Base-by-base conservation (phyloP, 2,888 invertebrate species). In the Chaetoderma sp. region DNA sequence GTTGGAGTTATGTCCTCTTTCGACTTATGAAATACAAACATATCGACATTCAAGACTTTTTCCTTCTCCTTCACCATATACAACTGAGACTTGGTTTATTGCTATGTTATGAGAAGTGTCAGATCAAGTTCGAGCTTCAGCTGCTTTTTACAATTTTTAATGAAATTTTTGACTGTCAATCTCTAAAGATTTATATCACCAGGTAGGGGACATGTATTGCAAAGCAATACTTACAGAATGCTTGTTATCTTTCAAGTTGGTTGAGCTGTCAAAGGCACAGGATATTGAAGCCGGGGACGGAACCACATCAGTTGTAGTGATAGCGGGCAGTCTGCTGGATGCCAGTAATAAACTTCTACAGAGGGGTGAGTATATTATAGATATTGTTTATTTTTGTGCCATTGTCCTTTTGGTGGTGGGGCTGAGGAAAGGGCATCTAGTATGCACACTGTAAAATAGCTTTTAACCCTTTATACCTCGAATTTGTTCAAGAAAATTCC, bases 201-300 rank as follows among this genome's bases (percentile, higher is more conserved):
- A 13, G 13, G 13, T 36, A 36, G 39, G 13, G 39, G 39, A 13
- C 10, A 8, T 36, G 8, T 13, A 36, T 36, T n/a, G n/a, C n/a
- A n/a, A n/a, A n/a, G 39, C n/a, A n/a, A 13, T n/a, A 10, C n/a
- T 49, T 4, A 49, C 27, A 49, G 49, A 10, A 10, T 59, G n/a
- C 42, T 32, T 39, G 50, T 33, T 49, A 44, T 39, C 39, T 55
- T 78, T 89, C 60, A 83, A 95, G 95, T 89, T 99, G 83, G 99
- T 99, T 4, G 99, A 99, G 88, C 89, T 99, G 73, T 98, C 98
- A 1, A 94, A 96, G 81, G 98, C 99, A 21, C 99, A 98, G 89
- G 99, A 99, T 87, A 92, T 98, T 78, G 98, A 98, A 88, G 99
- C 99, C 78, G 99, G 99, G 52, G 99, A 99, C 89, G 99, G 99